Base-by-base conservation (phyloP, 2,797 vertebrate genomes). In the Enoplosus armatus region DNA sequence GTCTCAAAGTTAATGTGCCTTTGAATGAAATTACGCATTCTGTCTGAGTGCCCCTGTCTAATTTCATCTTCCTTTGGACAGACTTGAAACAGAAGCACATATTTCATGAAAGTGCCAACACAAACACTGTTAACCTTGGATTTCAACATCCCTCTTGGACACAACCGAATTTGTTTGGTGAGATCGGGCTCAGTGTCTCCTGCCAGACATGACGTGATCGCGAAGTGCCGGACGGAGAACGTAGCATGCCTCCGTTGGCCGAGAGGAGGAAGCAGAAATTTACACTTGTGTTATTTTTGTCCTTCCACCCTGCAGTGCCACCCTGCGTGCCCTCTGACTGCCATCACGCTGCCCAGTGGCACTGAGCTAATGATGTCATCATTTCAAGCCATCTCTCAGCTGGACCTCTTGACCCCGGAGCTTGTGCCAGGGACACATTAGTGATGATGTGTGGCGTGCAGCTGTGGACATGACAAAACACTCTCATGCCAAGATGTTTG, bases 1-100 rank as follows among this genome's bases (percentile, higher is more conserved):
- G 62, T 58, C 75, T 88, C 86, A 93, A 92, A 93, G 89, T 91
- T 83, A 93, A 92, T 85, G 86, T 84, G 89, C 59, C 78, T 92
- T 89, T 88, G 82, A 87, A 75, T 83, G 39, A 84, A 82, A 83
- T 88, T 41, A 83, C 33, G 47, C 66, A 79, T 92, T 90, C 83
- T 70, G 65, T 77, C 61, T 65, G 77, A 83, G 77, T 12, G 37
- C 56, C 45, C 63, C 37, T 1, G 43, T 75, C 50, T 79, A 69
- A 82, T 84, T 69, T 59, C 80, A 75, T 85, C 86, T 71, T 83
- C 79, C 74, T 66, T 62, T 66, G 75, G 73, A 84, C 56, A 15
- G 66, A 85, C 85, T 75, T 76, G 69, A 86, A 85, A 73, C 47
- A 82, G 71, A 74, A 72, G 41, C 78, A 68, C 64, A 78, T 77